phyloP scores from a whole-genome alignment of 2,888 invertebrate genomes.

The Ennomos erosarius region DNA sequence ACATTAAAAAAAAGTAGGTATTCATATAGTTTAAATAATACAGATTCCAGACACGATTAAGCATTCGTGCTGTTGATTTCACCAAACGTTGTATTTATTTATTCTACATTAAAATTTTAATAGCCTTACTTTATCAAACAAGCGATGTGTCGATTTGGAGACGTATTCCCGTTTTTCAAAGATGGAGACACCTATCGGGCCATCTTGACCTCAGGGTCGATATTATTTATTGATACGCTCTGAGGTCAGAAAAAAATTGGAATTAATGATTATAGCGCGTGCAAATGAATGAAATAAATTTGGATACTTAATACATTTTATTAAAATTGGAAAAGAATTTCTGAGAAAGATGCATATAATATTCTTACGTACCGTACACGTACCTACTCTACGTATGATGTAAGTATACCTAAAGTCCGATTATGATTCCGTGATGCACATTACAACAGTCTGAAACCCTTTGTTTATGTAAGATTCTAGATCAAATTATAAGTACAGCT shows the following conservation, averaged over 20 bases:
- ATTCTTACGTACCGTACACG: too few species aligned
- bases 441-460: too few species aligned
- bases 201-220: constrained; percentile 60
- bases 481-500: too few species aligned
- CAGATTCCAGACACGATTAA: constrained; percentile 15
- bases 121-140: constrained; percentile 42
- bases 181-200: constrained; percentile 46
- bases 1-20: too few species aligned
- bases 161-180: constrained; percentile 52
- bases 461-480: too few species aligned
- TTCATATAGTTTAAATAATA: too few species aligned
- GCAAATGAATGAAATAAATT: too few species aligned
- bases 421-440: too few species aligned
- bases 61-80: constrained; percentile 17
- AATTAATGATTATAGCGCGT: constrained; percentile 41
- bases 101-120: constrained; percentile 26
- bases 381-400: too few species aligned
- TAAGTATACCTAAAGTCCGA: too few species aligned
- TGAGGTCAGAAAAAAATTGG: constrained; percentile 47
- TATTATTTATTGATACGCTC: constrained; percentile 58
- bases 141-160: constrained; percentile 35
- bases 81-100: constrained; percentile 20
- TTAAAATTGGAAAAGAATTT: constrained; percentile 4
- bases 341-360: constrained; percentile 1
- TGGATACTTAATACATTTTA: too few species aligned